phyloP scores from a whole-genome alignment of 2,888 invertebrate species.

The Siphlonurus alternatus region DNA sequence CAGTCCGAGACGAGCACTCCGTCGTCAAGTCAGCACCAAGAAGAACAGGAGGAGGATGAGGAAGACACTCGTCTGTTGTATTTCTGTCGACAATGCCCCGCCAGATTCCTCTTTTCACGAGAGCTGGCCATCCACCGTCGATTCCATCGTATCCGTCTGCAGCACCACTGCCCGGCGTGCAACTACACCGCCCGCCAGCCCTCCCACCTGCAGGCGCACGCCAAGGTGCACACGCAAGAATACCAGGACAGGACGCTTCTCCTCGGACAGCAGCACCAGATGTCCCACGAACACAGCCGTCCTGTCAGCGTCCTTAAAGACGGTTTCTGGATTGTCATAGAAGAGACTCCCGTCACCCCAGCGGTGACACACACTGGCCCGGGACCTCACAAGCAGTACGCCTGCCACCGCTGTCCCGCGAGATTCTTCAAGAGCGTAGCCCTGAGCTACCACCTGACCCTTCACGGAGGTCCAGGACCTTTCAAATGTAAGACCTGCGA shows the following conservation, averaged over 20 bases:
- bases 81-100: conserved; percentile 70
- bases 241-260: conserved; percentile 36
- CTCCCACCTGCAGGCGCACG: conserved; percentile 48
- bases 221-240: conserved; percentile 54
- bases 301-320: background rate
- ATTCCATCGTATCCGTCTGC: conserved; percentile 44
- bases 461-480: conserved; percentile 44
- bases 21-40: background rate
- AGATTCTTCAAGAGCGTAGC: conserved; percentile 55
- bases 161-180: conserved; percentile 57
- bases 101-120: conserved; percentile 57
- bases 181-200: conserved; percentile 58
- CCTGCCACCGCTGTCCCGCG: conserved; percentile 49
- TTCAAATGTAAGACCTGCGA: conserved; percentile 54
- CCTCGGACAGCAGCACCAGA: conserved; percentile 33
- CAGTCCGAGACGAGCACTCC: background rate
- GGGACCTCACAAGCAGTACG: conserved; percentile 19
- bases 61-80: conserved; percentile 27
- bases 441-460: conserved; percentile 47
- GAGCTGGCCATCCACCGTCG: conserved; percentile 56
- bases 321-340: background rate
- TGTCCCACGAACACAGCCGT: conserved; percentile 39
- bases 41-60: background rate
- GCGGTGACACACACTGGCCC: background rate
- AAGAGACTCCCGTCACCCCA: background rate